Conservation (phyloP, 92 coral and sea anemone species). For the Palythoa grandis region DNA sequence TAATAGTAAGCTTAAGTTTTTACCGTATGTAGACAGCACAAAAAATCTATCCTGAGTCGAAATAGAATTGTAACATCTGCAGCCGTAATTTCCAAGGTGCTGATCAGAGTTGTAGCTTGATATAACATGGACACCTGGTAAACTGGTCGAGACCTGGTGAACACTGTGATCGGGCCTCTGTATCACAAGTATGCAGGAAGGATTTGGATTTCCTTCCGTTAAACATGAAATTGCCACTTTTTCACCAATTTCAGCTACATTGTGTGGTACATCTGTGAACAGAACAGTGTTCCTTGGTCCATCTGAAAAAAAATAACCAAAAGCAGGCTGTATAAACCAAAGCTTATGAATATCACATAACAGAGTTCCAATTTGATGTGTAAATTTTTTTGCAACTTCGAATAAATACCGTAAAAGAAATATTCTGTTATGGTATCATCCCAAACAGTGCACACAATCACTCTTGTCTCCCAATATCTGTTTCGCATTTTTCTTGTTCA, state of each 20-base stretch:
- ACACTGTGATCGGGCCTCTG: neutral
- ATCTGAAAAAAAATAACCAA: conserved; percentile 48
- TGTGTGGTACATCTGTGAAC: conserved; percentile 56
- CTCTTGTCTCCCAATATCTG: too few relatives aligned
- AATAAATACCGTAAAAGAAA: too few relatives aligned
- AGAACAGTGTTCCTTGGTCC: conserved; percentile 58
- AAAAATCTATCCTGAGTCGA: conserved; percentile 46
- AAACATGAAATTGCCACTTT: conserved; percentile 59
- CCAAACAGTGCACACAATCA: too few relatives aligned
- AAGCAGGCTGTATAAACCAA: neutral
- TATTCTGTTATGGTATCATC: too few relatives aligned
- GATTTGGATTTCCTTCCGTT: conserved; percentile 64
- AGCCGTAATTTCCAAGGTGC: conserved; percentile 65
- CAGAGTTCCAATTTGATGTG: too few relatives aligned
- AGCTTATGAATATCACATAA: neutral
- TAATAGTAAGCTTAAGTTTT: neutral
- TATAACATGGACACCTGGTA: conserved; percentile 48
- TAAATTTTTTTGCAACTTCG: too few relatives aligned
- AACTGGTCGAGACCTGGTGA: neutral
- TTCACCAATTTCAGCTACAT: conserved; percentile 68
- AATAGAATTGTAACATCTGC: conserved; percentile 64
- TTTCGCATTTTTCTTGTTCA: too few relatives aligned
- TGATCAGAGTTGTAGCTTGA: conserved; percentile 53
- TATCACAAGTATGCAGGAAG: conserved; percentile 58
- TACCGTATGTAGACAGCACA: conserved; percentile 67